These are phyloP conservation scores for Actinia equina DNA, from an alignment of 64 coral and sea anemone species.

Conservation along the genomic window DNA sequence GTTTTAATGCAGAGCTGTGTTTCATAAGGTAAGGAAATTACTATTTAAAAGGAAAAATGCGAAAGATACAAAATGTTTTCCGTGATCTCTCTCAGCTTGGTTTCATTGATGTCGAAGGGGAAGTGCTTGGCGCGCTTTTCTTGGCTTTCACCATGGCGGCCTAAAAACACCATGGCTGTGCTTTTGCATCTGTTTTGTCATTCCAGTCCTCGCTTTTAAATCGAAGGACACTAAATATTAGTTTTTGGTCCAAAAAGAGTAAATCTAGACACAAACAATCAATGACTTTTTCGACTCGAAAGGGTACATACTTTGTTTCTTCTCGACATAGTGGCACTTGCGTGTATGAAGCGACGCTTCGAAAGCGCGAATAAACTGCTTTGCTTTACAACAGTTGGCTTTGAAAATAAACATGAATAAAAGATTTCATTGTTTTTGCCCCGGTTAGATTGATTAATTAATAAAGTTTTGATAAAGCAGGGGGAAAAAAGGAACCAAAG, in stretches of 20 bases:
- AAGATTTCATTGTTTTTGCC: no score
- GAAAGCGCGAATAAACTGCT: neutral
- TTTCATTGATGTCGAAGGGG: neutral
- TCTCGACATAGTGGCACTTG: neutral
- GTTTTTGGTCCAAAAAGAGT: neutral
- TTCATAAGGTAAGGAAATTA: constrained; percentile 1
- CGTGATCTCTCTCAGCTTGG: neutral
- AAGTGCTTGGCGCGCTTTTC: neutral
- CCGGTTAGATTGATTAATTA: no score
- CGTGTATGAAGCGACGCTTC: neutral
- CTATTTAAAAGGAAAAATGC: neutral
- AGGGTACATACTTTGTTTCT: neutral
- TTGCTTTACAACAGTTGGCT: neutral
- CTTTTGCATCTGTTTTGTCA: neutral
- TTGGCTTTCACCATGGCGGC: neutral
- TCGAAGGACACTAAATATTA: neutral
- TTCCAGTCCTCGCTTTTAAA: neutral
- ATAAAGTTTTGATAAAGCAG: no score
- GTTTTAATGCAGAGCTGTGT: neutral
- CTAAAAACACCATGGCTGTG: neutral
- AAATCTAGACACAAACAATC: neutral
- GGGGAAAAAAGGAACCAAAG: no score
- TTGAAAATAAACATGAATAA: neutral
- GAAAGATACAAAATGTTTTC: neutral
- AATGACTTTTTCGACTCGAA: neutral